Conservation (phyloP, 2,113 vertebrate species). For the Dolichotis patagonum region DNA sequence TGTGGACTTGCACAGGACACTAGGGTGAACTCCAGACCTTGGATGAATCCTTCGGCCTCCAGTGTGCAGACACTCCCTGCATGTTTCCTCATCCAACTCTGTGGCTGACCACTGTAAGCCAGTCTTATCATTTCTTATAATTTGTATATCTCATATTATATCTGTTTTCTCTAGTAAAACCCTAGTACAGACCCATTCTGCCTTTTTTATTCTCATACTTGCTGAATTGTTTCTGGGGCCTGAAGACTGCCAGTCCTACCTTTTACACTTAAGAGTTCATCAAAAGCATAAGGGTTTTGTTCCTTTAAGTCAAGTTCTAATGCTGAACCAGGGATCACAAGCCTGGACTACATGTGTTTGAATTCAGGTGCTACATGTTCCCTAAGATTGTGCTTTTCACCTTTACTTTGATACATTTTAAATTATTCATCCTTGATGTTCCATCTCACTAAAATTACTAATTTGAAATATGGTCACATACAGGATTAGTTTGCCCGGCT, state of each 20-base stretch:
- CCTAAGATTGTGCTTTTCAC: conserved; percentile 55
- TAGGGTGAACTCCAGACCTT: too few relatives aligned
- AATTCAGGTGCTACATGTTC: conserved; percentile 53
- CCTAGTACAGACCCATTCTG: neutral
- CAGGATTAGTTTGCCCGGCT: conserved; percentile 65
- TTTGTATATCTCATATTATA: too few relatives aligned
- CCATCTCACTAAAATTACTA: conserved; percentile 66
- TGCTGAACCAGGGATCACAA: conserved; percentile 14
- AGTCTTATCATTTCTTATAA: too few relatives aligned
- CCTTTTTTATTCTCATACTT: neutral
- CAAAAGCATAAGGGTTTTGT: neutral
- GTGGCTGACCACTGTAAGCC: too few relatives aligned
- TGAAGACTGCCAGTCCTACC: neutral
- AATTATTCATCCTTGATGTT: conserved; percentile 74
- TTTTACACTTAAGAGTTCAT: neutral
- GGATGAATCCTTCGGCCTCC: too few relatives aligned
- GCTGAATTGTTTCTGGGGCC: neutral
- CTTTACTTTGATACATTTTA: conserved; percentile 66
- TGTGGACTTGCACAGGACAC: too few relatives aligned
- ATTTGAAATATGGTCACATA: conserved; percentile 75
- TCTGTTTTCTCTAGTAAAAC: too few relatives aligned
- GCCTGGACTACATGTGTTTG: conserved; percentile 44
- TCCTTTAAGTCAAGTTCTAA: neutral
- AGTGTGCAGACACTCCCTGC: too few relatives aligned
- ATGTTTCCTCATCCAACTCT: too few relatives aligned